These are phyloP conservation scores for Mastomys coucha DNA, from an alignment of 2,113 vertebrate genomes.

Conservation along the genomic window DNA sequence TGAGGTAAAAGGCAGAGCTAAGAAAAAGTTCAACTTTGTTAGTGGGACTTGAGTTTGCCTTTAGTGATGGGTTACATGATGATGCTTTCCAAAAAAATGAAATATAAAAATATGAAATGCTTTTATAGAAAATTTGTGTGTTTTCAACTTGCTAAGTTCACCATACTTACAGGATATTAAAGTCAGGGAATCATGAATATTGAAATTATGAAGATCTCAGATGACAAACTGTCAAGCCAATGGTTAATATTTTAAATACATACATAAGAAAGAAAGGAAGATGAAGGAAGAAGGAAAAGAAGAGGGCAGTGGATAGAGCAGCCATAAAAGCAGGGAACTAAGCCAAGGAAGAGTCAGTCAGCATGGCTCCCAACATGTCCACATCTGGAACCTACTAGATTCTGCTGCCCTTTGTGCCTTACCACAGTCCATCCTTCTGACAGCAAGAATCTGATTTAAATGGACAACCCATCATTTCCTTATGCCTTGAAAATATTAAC, in stretches of 20 bases:
- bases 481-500: neutral
- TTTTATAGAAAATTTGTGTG: neutral
- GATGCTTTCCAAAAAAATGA: constrained; percentile 11
- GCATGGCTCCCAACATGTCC: neutral
- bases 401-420: neutral
- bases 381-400: neutral
- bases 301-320: neutral
- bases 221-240: neutral
- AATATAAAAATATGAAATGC: constrained; percentile 30
- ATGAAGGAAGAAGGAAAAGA: neutral
- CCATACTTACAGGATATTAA: neutral
- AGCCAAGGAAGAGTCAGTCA: neutral
- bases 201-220: neutral
- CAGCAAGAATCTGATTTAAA: neutral
- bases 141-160: constrained; percentile 38
- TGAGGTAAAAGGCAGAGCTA: neutral
- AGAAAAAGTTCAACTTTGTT: constrained; percentile 15
- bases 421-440: neutral
- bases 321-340: neutral
- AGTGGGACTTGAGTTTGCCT: neutral
- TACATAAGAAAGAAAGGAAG: neutral
- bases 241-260: neutral
- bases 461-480: neutral
- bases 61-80: neutral
- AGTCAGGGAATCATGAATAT: neutral